phyloP scores from a whole-genome alignment of 2,797 vertebrate genomes.

The Loris lydekkerianus region DNA sequence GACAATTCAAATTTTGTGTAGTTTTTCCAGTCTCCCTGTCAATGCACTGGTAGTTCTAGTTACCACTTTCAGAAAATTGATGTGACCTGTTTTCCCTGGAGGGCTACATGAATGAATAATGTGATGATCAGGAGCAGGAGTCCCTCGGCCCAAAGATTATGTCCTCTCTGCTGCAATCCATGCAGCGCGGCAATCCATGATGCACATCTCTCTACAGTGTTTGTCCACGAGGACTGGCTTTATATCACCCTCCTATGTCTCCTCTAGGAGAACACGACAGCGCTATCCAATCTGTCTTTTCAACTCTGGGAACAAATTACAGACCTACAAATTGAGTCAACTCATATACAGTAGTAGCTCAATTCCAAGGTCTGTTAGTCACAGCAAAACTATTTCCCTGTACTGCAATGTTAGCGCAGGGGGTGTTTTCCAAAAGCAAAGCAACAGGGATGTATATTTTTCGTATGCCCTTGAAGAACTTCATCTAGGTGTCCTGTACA shows the following conservation, averaged over 20 bases:
- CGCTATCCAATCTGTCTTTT: slow-evolving; percentile 69
- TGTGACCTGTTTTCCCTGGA: neutral
- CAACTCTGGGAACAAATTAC: slow-evolving; percentile 72
- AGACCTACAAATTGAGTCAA: slow-evolving; percentile 67
- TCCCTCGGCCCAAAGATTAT: neutral
- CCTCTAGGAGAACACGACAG: slow-evolving; percentile 21
- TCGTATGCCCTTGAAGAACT: slow-evolving; percentile 12
- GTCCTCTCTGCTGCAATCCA: neutral
- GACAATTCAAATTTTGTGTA: neutral
- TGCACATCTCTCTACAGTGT: neutral
- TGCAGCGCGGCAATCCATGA: neutral
- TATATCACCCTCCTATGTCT: slow-evolving; percentile 60
- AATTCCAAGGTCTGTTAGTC: slow-evolving; percentile 60
- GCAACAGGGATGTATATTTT: neutral
- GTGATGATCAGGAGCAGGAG: neutral
- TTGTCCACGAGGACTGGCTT: slow-evolving; percentile 51
- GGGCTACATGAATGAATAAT: slow-evolving; percentile 24
- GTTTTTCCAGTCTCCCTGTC: neutral
- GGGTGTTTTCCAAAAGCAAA: slow-evolving; percentile 18
- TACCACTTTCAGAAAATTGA: slow-evolving; percentile 58
- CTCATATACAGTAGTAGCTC: slow-evolving; percentile 44
- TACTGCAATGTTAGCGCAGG: neutral
- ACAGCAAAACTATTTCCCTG: slow-evolving; percentile 59
- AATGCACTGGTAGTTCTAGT: neutral
- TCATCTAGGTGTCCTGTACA: neutral